Base-by-base conservation (phyloP, 2,888 invertebrate species). In the Molorchus minor region DNA sequence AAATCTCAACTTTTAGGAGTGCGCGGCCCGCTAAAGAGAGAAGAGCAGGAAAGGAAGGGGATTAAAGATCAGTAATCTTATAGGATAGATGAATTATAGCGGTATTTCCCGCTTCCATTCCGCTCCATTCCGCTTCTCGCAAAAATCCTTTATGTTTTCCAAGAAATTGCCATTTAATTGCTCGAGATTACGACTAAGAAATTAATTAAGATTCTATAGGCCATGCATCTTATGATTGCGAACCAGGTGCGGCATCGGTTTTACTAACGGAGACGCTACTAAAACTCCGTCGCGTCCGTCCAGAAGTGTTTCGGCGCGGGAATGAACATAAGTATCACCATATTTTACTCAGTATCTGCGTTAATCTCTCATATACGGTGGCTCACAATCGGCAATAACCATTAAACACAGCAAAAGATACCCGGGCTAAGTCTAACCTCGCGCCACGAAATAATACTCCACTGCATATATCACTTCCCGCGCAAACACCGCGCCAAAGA, bases 41-140 rank as follows among this genome's bases (percentile, higher is more conserved):
- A 84, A 83, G 81, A 82, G 80, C 79, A 72, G 72, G 76, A 76
- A 78, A 77, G 83, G 82, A 84, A 86, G 86, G 86, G 87, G 87
- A 87, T 87, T 87, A 87, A 87, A 88, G 87, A 87, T 87, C 87
- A 87, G 87, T 87, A 87, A 87, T 87, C 87, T 87, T 85, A 85
- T 85, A 84, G 82, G 81, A 82, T 83, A 82, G 86, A 87, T 87
- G 87, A 87, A 83, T 87, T 87, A 87, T 87, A 85, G 84, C 79
- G 78, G 79, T 79, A 83, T 84, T 80, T 80, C 75, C 78, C 77
- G 75, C 74, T 76, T 76, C 76, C 75, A 74, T 72, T 74, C 71
- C 75, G 73, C 70, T 75, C 73, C 70, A 61, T 65, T 57, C 71
- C 72, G 68, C 71, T 75, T 72, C 72, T 71, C 74, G 77, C 79